These are phyloP conservation scores for Acrocera orbiculus DNA, from an alignment of 2,888 invertebrate genomes.

Conservation along the genomic window DNA sequence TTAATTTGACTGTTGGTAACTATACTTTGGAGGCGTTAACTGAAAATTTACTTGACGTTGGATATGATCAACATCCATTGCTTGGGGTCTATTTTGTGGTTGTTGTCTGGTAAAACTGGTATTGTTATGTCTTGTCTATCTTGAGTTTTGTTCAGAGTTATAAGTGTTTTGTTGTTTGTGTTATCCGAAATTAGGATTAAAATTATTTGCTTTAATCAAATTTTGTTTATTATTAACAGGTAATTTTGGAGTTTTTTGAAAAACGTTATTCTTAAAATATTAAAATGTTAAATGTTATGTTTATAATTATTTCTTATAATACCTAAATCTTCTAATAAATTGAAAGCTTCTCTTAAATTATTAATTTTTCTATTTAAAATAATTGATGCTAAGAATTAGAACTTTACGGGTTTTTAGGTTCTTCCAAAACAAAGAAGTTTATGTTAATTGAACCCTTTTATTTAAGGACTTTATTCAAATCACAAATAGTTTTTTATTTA, in stretches of 20 bases:
- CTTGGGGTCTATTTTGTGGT: neutral
- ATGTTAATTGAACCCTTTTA: conserved; percentile 13
- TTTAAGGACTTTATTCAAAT: conserved; percentile 12
- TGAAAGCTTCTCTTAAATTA: conserved; percentile 6
- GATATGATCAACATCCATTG: conserved; percentile 10
- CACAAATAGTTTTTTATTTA: no score
- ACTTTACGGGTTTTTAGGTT: no score
- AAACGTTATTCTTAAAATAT: conserved; percentile 6
- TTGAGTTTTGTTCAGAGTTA: neutral
- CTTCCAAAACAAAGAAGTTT: no score
- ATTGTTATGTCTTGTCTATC: neutral
- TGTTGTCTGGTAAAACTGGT: neutral
- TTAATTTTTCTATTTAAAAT: conserved; percentile 7
- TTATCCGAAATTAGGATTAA: neutral
- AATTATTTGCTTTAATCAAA: no score
- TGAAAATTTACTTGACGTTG: conserved; percentile 12
- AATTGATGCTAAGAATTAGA: conserved; percentile 6
- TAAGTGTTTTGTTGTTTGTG: neutral
- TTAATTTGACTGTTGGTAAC: conserved; percentile 11
- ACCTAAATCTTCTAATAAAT: conserved; percentile 6
- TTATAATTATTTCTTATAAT: conserved; percentile 9
- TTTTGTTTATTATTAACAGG: no score
- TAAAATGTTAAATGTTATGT: no score
- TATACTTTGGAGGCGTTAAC: conserved; percentile 5
- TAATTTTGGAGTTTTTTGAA: conserved; percentile 1